Evolutionary conservation across 1,140 invertebrate genomes (phyloP), one percentile per base, ranked within the genome.

Genomic region (Diorhabda carinulata): DNA sequence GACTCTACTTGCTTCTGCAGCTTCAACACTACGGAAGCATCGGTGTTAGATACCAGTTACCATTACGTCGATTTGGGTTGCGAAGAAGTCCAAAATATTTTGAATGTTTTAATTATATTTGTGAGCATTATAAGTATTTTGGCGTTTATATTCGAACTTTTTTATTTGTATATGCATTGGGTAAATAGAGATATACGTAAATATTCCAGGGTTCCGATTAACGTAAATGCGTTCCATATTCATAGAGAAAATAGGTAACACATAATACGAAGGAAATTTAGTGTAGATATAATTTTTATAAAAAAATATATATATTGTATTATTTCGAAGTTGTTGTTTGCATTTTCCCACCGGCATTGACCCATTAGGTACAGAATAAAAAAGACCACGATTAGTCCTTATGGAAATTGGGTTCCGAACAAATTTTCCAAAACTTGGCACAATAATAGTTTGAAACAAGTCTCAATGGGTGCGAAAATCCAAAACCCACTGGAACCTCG

Each of bases 111-210:
- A 5, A 70, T 84, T 41, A 79, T 83, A 43, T 78, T 77, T 4
- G 82, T 81, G 0, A 77, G 79, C 66, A 76, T 78, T 41, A 71
- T 77, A 3, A 84, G 83, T 68, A 67, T 72, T 8, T 70, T 83
- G 6, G 81, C 75, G 3, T 78, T 79, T 0, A 57, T 84, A 43
- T 68, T 84, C 41, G 80, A 82, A 5, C 67, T 78, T 2, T 81
- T 81, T 76, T 83, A 84, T 72, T 77, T 85, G 8, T 82, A 81
- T 66, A 73, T 84, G 45, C 81, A 84, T 66, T 84, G 83, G 82
- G 77, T 77, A 8, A 82, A 78, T 66, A 76, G 80, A 9, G 80
- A 81, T 64, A 73, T 76, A n/a, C 80, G 81, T 61, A 74, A 76
- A 5, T 84, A 84, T 45, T 56, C 66, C 40, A 69, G 67, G 25